Percentiles rank a stretch among this genome's conserved stretches.
phyloP scores from a whole-genome alignment of 92 coral and sea anemone genomes.

The Epizoanthus stellaris region DNA sequence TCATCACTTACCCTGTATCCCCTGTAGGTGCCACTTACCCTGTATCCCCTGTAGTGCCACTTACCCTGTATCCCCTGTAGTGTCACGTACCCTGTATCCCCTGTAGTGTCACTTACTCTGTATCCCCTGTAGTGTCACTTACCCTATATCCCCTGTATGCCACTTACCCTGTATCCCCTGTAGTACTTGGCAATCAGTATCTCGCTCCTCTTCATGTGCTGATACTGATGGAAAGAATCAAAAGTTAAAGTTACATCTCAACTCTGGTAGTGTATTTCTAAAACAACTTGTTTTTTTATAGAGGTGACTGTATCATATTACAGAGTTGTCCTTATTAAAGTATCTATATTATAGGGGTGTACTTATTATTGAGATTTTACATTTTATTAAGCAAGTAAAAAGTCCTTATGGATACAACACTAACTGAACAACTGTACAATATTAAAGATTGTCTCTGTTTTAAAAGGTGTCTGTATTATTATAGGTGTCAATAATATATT shows the following conservation, averaged over 20 bases:
- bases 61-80: neutral
- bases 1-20: too few species aligned
- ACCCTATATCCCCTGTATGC: neutral
- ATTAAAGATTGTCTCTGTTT: too few species aligned
- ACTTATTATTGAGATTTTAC: too few species aligned
- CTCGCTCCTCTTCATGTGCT: constrained; percentile 86
- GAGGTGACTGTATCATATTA: too few species aligned
- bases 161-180: constrained; percentile 87
- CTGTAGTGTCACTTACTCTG: constrained; percentile 71
- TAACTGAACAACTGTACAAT: too few species aligned
- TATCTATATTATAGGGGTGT: too few species aligned
- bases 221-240: constrained; percentile 62
- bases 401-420: too few species aligned
- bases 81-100: constrained; percentile 78
- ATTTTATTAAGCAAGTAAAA: too few species aligned
- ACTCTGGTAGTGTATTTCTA: neutral
- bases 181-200: constrained; percentile 93
- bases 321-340: too few species aligned
- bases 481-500: too few species aligned
- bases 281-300: neutral
- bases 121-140: constrained; percentile 25
- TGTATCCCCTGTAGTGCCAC: constrained; percentile 77
- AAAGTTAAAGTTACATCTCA: neutral
- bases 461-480: too few species aligned
- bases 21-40: constrained; percentile 63